Percentiles rank a stretch among this genome's conserved stretches.
Evolutionary conservation across 2,888 invertebrate genomes (phyloP).

Genomic region (Lasioglossum villosulum): DNA sequence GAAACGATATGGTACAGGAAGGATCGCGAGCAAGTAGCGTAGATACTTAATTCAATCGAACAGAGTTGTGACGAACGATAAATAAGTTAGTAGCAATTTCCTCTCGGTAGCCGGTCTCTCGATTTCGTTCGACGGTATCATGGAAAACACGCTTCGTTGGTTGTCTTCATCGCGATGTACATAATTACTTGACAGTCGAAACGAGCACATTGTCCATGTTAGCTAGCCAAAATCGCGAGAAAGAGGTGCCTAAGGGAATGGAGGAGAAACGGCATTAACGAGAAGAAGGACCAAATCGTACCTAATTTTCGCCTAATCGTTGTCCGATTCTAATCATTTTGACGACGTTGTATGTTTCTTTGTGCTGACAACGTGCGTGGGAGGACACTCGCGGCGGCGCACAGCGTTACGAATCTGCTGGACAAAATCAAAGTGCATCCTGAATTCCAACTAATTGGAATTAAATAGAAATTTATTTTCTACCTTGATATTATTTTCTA

Average conservation of each 20-base stretch:
- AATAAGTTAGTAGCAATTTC: background rate
- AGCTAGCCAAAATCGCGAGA: background rate
- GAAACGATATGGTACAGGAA: background rate
- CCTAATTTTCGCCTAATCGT: background rate
- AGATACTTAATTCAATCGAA: background rate
- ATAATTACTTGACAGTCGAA: background rate
- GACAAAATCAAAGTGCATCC: background rate
- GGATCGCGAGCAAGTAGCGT: background rate
- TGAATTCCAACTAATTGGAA: too few relatives aligned
- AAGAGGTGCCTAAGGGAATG: background rate
- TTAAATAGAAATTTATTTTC: too few relatives aligned
- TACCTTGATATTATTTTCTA: too few relatives aligned
- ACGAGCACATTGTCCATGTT: slow-evolving; percentile 14
- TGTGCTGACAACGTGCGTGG: background rate
- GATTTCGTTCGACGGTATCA: background rate
- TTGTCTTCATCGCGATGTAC: background rate
- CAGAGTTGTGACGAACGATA: background rate
- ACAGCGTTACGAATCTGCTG: background rate
- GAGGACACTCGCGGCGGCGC: background rate
- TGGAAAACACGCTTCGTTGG: background rate
- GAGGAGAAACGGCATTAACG: background rate
- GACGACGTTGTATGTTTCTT: background rate
- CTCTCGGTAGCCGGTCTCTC: background rate
- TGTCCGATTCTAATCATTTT: slow-evolving; percentile 5
- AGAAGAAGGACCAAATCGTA: background rate